Base-by-base conservation (phyloP, 1,140 invertebrate genomes). In the Conus betulinus region DNA sequence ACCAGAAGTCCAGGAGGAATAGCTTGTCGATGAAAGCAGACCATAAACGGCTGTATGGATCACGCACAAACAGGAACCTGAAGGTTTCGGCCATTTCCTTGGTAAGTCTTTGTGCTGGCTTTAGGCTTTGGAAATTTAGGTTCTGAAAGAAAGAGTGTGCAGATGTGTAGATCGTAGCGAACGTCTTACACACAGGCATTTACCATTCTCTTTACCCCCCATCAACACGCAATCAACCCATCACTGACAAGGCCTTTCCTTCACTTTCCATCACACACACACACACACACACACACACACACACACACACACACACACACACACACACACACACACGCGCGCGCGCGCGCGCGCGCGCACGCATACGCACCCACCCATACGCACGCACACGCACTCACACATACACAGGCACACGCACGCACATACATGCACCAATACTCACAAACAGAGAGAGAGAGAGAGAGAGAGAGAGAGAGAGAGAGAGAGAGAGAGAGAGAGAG, bases 21-120 rank as follows among this genome's bases (percentile, higher is more conserved):
- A 88, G 85, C 88, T 92, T 92, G 85, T 92, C 91, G 10, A 92
- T 67, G 55, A 90, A 92, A 39, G 88, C 89, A 3, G 91, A 91
- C 87, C 87, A 92, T 13, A 92, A 51, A 81, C 91, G 85, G 6
- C 87, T 87, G 81, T 91, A 92, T 3, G 91, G 91, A 81, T 91
- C 87, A 57, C 91, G 87, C 39, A 4, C 87, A 27, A 91, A 90
- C 88, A 92, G 89, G 55, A 92, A 87, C 63, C 84, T 78, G 25
- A 57, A 71, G 71, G 23, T 51, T 25, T 87, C 84, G 83, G 82
- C 8, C 23, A 82, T n/a, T n/a, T 20, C 20, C 20, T 71, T 7
- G 53, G 57, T 23, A 13, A 39, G 53, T 17, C 27, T n/a, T 52
- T 60, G 5, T 23, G 5, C 23, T 25, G 57, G 0, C 15, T 57